phyloP scores from a whole-genome alignment of 2,113 vertebrate genomes.

The Thomomys bottae region DNA sequence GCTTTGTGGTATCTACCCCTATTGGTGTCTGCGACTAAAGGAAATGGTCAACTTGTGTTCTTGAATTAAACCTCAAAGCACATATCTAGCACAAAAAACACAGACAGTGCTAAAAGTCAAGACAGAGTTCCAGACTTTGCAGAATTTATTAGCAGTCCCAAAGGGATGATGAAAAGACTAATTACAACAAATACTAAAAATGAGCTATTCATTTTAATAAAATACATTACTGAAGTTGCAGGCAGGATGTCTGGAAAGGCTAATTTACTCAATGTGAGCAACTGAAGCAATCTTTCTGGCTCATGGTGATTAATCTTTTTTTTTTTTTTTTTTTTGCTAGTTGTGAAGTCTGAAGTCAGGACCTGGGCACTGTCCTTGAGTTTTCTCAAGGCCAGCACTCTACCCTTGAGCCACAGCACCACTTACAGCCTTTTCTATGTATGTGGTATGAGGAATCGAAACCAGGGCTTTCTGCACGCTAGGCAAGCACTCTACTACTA shows the following conservation, averaged over 20 bases:
- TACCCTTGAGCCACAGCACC: too few species aligned
- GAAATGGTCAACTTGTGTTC: conserved; percentile 18
- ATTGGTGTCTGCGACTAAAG: conserved; percentile 7
- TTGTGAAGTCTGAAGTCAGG: too few species aligned
- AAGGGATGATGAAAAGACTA: conserved; percentile 5
- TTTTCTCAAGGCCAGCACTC: too few species aligned
- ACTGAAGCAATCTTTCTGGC: not conserved
- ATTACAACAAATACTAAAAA: conserved; percentile 25
- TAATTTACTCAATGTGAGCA: not conserved
- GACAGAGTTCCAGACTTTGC: not conserved
- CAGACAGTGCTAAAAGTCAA: not conserved
- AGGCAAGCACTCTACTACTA: too few species aligned
- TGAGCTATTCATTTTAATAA: conserved; percentile 30
- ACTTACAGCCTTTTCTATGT: too few species aligned
- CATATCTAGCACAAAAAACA: not conserved
- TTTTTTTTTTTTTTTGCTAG: too few species aligned
- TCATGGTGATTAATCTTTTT: not conserved
- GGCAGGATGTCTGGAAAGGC: not conserved
- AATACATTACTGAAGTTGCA: not conserved
- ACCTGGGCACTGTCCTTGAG: too few species aligned
- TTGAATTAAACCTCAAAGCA: conserved; percentile 51
- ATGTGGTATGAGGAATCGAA: too few species aligned
- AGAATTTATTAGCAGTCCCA: conserved; percentile 17
- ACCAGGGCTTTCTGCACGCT: too few species aligned
- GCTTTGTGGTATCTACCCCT: not conserved